A percentile compares a stretch with the other conserved stretches of the same genome.
Conservation (phyloP, 2,888 invertebrate genomes). For the Pachycephus smyrnensis region DNA sequence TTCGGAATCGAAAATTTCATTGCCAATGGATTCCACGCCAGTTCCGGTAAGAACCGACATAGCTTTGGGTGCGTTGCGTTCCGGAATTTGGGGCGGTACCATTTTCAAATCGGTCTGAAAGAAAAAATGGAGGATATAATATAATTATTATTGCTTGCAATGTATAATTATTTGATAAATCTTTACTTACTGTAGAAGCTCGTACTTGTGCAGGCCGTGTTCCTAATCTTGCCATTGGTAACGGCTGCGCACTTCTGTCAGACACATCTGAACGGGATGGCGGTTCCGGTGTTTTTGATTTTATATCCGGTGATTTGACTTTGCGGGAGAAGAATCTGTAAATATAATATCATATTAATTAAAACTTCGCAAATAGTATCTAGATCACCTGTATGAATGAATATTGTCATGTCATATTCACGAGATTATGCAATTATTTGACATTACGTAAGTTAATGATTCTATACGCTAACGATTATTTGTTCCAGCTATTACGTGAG, state of each 20-base stretch:
- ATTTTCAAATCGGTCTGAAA: conserved; percentile 73
- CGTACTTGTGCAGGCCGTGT: conserved; percentile 60
- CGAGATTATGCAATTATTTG: neutral
- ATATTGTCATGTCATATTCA: neutral
- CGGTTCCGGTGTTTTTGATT: conserved; percentile 79
- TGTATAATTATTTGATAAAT: conserved; percentile 11
- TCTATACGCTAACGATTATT: neutral
- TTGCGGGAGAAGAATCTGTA: conserved; percentile 87
- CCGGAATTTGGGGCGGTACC: conserved; percentile 75
- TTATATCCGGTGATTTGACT: conserved; percentile 70
- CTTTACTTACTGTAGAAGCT: conserved; percentile 59
- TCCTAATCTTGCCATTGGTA: conserved; percentile 44
- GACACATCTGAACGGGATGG: conserved; percentile 66
- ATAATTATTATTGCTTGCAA: neutral
- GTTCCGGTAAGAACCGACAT: conserved; percentile 79
- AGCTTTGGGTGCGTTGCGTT: conserved; percentile 75
- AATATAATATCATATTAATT: conserved; percentile 19
- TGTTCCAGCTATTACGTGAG: neutral
- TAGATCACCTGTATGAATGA: neutral
- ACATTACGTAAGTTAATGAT: neutral
- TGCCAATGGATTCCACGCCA: conserved; percentile 83
- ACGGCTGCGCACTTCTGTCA: conserved; percentile 50
- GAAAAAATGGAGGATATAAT: conserved; percentile 11
- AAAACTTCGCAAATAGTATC: conserved; percentile 10
- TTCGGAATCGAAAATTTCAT: conserved; percentile 88